phyloP scores from a whole-genome alignment of 2,888 invertebrate genomes.

The Macrosiphum euphorbiae region DNA sequence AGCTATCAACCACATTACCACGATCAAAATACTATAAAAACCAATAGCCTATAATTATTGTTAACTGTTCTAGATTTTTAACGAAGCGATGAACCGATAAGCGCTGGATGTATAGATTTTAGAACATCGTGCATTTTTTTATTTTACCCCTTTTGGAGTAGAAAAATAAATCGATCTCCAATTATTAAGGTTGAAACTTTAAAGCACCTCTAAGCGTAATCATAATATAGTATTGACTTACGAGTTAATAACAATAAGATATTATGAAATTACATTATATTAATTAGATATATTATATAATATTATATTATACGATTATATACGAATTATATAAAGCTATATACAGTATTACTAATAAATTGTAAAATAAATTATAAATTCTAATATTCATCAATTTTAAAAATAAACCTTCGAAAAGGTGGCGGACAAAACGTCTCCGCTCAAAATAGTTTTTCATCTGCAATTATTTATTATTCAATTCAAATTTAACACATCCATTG shows the following conservation, averaged over 20 bases:
- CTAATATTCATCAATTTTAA: no score
- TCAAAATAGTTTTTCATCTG: not conserved
- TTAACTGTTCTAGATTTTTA: not conserved
- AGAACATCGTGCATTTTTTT: not conserved
- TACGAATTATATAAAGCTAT: not conserved
- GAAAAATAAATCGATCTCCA: not conserved
- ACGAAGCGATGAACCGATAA: not conserved
- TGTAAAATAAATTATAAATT: not conserved
- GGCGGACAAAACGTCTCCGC: not conserved
- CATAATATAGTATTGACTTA: not conserved
- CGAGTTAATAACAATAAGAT: not conserved
- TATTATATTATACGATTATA: not conserved
- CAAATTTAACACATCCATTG: not conserved
- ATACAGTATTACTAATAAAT: not conserved
- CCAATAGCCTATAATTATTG: not conserved
- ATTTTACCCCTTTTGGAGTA: not conserved
- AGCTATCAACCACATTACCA: not conserved
- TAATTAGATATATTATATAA: not conserved
- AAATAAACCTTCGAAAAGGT: no score
- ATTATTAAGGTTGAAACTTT: not conserved
- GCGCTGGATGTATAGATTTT: not conserved
- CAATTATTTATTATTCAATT: not conserved
- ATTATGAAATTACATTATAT: not conserved
- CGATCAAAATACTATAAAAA: no score
- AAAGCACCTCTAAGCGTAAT: not conserved